Percentiles rank a stretch among this genome's conserved stretches.
Evolutionary conservation across 2,113 vertebrate species (phyloP).

Genomic region (Limnothrissa miodon): DNA sequence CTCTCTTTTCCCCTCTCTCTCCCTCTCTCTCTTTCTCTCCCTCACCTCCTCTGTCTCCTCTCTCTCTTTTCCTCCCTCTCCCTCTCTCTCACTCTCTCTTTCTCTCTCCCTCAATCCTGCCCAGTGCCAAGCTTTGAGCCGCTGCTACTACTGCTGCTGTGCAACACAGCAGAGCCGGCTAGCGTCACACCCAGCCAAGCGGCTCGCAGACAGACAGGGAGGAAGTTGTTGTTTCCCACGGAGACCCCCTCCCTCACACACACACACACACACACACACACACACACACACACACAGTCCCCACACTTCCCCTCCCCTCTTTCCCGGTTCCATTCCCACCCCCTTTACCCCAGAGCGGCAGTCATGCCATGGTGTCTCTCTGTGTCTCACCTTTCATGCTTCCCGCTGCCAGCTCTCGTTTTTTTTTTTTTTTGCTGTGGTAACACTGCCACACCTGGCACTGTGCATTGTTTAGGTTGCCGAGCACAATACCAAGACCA

Average conservation of each 20-base stretch:
- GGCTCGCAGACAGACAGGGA: conserved; percentile 56
- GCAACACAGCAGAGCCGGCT: conserved; percentile 40
- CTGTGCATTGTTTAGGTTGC: conserved; percentile 17
- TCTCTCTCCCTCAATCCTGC: conserved; percentile 22
- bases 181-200: conserved; percentile 50
- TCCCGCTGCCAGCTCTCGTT: not conserved
- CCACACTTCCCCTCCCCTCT: conserved; percentile 13
- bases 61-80: conserved; percentile 33
- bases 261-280: conserved; percentile 5
- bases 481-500: not conserved
- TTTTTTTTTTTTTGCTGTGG: not conserved
- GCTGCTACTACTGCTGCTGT: conserved; percentile 34
- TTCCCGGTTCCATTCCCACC: not conserved
- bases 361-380: conserved; percentile 5
- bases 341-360: not conserved
- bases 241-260: conserved; percentile 43
- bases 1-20: conserved; percentile 37
- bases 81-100: conserved; percentile 11
- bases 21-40: not conserved
- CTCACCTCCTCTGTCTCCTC: conserved; percentile 37
- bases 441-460: conserved; percentile 4
- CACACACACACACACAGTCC: not conserved
- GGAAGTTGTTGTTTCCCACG: conserved; percentile 63
- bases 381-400: conserved; percentile 7
- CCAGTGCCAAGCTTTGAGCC: conserved; percentile 46